Conservation (phyloP, 2,888 invertebrate genomes). For the Harpalus rufipes region DNA sequence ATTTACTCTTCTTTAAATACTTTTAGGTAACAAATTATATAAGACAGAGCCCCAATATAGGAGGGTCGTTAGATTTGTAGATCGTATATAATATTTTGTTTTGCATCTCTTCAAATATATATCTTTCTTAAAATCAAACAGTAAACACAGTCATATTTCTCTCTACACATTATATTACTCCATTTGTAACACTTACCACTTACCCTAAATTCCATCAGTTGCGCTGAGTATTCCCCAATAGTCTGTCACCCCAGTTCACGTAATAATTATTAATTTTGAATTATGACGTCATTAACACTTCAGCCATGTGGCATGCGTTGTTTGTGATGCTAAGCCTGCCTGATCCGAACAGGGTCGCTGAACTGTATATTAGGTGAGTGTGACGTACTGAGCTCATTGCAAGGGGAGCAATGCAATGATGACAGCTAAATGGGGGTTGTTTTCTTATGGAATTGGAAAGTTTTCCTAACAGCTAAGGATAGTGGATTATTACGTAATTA, state of each 20-base stretch:
- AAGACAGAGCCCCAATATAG: too few relatives aligned
- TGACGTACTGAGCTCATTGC: constrained; percentile 13
- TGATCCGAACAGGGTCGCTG: constrained; percentile 59
- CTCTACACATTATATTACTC: background rate
- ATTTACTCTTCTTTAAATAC: too few relatives aligned
- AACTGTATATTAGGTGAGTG: constrained; percentile 59
- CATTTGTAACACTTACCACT: background rate
- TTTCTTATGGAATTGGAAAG: constrained; percentile 53
- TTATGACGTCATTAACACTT: constrained; percentile 75
- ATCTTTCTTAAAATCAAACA: background rate
- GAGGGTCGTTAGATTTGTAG: too few relatives aligned
- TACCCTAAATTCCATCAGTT: constrained; percentile 5
- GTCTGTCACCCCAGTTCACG: constrained; percentile 58
- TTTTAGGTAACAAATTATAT: too few relatives aligned
- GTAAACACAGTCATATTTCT: background rate
- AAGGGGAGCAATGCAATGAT: constrained; percentile 24
- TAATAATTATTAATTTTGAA: constrained; percentile 75
- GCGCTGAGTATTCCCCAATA: background rate
- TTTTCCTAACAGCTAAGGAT: constrained; percentile 24
- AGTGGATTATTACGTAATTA: constrained; percentile 47
- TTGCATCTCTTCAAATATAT: too few relatives aligned
- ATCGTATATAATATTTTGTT: too few relatives aligned
- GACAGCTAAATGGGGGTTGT: constrained; percentile 57
- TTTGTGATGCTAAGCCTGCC: constrained; percentile 67
- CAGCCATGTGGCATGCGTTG: constrained; percentile 75